Base-by-base conservation (phyloP, 2,797 vertebrate genomes). In the Poeciliopsis infans region DNA sequence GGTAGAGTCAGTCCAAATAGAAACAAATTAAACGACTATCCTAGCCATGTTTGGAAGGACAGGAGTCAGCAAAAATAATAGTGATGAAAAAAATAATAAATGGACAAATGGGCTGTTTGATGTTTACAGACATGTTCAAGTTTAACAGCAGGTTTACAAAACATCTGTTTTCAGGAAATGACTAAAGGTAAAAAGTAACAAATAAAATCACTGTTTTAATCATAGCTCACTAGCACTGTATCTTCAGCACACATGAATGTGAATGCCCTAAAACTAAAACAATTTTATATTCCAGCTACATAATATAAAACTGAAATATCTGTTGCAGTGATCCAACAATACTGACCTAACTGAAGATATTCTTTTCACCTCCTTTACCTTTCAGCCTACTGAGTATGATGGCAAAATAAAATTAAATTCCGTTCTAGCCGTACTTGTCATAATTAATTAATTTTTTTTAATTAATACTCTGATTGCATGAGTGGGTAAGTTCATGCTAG, bases 1-100 rank as follows among this genome's bases (percentile, higher is more conserved):
- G 81, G 83, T 82, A 76, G 81, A 89, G 83, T 85, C 84, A 87
- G 85, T 88, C 81, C 51, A 90, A 94, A 94, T 91, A 92, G 57
- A 83, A 77, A 68, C 57, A 86, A 90, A 86, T 82, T 80, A 87
- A 89, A 91, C 77, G 69, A 79, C 78, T 71, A 31, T 91, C 74
- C 72, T 33, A 74, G 10, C 23, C 45, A 61, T 82, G 80, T 88
- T 82, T 73, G 82, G 72, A 76, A 80, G 77, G 87, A 79, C 83
- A 75, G 75, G 75, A 90, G 85, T 89, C 77, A 75, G 87, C 86
- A 90, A 83, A 89, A 91, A 93, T 76, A 43, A 72, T 77, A 36
- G 70, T 1, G 72, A 93, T 89, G 85, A 91, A 76, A 71, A 11
- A 45, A 88, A 87, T 83, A 90, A 90, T 77, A 90, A 91, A 81